Percentiles rank a stretch among this genome's conserved stretches.
These are phyloP conservation scores for Platyura marginata DNA, from an alignment of 1,140 invertebrate genomes.

Conservation along the genomic window DNA sequence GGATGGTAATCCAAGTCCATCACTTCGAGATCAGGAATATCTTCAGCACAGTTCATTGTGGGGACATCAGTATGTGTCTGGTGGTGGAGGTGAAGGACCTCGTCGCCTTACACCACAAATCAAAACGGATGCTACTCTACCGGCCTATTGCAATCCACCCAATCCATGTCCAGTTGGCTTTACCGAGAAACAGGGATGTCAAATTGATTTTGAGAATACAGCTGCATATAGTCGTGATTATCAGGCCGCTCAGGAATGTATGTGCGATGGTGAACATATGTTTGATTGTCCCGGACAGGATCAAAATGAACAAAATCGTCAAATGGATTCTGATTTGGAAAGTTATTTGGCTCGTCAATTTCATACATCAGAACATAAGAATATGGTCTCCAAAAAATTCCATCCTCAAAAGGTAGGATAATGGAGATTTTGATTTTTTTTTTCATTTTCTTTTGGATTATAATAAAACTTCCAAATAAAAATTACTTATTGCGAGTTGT, in stretches of 20 bases:
- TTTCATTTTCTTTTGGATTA: neutral
- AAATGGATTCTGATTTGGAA: slow-evolving; percentile 23
- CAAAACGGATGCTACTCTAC: slow-evolving; percentile 80
- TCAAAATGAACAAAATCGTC: slow-evolving; percentile 7
- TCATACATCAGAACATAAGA: slow-evolving; percentile 38
- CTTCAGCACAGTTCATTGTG: slow-evolving; percentile 73
- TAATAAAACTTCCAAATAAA: too few species aligned
- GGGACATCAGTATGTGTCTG: slow-evolving; percentile 62
- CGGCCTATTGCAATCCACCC: slow-evolving; percentile 96
- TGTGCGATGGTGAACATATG: slow-evolving; percentile 98
- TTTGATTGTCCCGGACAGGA: slow-evolving; percentile 58
- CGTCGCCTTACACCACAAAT: slow-evolving; percentile 49
- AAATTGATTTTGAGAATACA: slow-evolving; percentile 85
- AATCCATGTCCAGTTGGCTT: slow-evolving; percentile 92
- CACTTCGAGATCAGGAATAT: slow-evolving; percentile 76
- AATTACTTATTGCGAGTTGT: too few species aligned
- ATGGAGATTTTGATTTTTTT: too few species aligned
- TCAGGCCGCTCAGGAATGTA: slow-evolving; percentile 85
- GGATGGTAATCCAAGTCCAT: slow-evolving; percentile 40
- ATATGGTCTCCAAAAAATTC: slow-evolving; percentile 63
- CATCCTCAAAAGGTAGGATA: slow-evolving; percentile 40
- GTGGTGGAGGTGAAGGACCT: slow-evolving; percentile 50
- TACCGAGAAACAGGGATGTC: slow-evolving; percentile 71
- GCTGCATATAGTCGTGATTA: slow-evolving; percentile 89
- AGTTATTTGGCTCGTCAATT: slow-evolving; percentile 30